A percentile compares a stretch with the other conserved stretches of the same genome.
phyloP scores from a whole-genome alignment of 2,888 invertebrate species.

The Ectemnius continuus region DNA sequence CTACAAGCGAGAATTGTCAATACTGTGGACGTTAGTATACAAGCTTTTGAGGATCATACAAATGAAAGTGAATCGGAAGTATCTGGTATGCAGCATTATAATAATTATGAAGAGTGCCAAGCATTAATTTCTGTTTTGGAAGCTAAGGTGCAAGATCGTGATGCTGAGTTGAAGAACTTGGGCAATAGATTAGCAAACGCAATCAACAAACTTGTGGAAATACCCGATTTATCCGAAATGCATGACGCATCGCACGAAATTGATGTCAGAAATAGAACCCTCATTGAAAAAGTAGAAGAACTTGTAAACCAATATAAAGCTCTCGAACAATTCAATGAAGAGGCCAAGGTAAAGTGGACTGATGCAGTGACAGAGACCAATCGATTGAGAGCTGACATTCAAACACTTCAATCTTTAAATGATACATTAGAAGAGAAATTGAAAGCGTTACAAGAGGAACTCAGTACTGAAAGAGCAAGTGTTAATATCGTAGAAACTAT shows the following conservation, averaged over 20 bases:
- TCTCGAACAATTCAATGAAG: constrained; percentile 78
- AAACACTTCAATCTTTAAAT: constrained; percentile 78
- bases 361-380: constrained; percentile 81
- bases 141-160: constrained; percentile 87
- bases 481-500: constrained; percentile 54
- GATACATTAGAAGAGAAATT: constrained; percentile 78
- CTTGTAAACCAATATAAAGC: not conserved
- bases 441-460: constrained; percentile 60
- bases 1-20: constrained; percentile 56
- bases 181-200: constrained; percentile 84
- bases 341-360: constrained; percentile 81
- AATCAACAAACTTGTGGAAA: constrained; percentile 82
- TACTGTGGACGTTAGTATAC: constrained; percentile 25
- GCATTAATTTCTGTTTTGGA: constrained; percentile 78
- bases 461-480: constrained; percentile 52
- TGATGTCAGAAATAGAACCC: not conserved
- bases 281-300: too few species aligned
- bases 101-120: constrained; percentile 69
- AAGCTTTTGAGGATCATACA: constrained; percentile 34
- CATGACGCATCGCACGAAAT: constrained; percentile 81
- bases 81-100: constrained; percentile 48
- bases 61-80: constrained; percentile 31
- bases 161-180: constrained; percentile 86
- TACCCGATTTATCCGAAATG: constrained; percentile 79
- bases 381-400: constrained; percentile 79